Conservation (phyloP, 2,113 vertebrate genomes). For the Paraplagusia blochii region DNA sequence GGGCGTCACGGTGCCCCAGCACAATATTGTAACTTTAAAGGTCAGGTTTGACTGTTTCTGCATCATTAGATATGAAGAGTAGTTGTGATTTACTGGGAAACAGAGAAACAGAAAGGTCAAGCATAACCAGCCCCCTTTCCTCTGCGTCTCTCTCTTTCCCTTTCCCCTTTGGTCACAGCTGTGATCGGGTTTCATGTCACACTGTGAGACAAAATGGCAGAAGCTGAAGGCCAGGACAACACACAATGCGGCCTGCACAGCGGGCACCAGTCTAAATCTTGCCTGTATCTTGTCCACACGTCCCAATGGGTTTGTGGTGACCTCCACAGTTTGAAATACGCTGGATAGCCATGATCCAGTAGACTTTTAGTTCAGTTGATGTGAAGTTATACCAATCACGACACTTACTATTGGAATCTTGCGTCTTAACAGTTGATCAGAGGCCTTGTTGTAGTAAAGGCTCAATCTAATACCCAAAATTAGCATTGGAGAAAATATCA, state of each 20-base stretch:
- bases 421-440: too few species aligned
- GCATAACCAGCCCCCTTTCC: constrained; percentile 47
- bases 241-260: constrained; percentile 31
- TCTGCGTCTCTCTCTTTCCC: constrained; percentile 7
- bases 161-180: constrained; percentile 18
- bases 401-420: constrained; percentile 8
- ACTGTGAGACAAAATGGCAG: constrained; percentile 64
- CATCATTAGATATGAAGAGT: constrained; percentile 77
- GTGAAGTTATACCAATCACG: constrained; percentile 9
- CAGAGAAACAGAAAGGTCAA: constrained; percentile 74
- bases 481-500: too few species aligned
- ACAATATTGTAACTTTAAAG: constrained; percentile 68
- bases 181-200: constrained; percentile 47
- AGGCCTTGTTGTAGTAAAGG: too few species aligned
- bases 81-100: constrained; percentile 71
- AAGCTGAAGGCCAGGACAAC: constrained; percentile 33
- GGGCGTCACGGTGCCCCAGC: constrained; percentile 35
- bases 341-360: constrained; percentile 10
- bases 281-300: constrained; percentile 30
- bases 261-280: constrained; percentile 33
- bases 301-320: constrained; percentile 32
- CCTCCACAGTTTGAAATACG: constrained; percentile 17
- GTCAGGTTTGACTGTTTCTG: constrained; percentile 74
- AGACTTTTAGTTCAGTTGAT: background rate
- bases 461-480: too few species aligned